Conservation (phyloP, 2,797 vertebrate species). For the Spatula versicolor region DNA sequence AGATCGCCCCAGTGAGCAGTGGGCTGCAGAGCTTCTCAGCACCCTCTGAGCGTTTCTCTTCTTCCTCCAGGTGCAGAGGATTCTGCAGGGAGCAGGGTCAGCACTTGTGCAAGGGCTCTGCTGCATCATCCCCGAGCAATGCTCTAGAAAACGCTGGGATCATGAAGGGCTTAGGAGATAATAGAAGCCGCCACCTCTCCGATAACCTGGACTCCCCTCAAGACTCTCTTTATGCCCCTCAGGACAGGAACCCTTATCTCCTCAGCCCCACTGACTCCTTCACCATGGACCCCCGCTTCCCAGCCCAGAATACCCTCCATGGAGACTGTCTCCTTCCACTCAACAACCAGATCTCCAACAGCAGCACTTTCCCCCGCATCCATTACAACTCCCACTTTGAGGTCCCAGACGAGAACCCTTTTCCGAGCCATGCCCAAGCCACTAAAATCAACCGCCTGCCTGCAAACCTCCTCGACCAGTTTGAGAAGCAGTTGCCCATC, state of each 20-base stretch:
- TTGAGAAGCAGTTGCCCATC: slow-evolving; percentile 94
- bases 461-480: slow-evolving; percentile 93
- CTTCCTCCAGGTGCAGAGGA: slow-evolving; percentile 62
- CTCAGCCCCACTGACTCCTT: slow-evolving; percentile 91
- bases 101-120: slow-evolving; percentile 36
- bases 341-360: slow-evolving; percentile 95
- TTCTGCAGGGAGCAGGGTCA: not conserved
- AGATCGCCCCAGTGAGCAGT: not conserved
- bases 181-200: slow-evolving; percentile 91
- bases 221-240: slow-evolving; percentile 87
- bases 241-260: slow-evolving; percentile 91
- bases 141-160: slow-evolving; percentile 79
- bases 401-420: slow-evolving; percentile 89
- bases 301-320: slow-evolving; percentile 83
- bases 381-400: slow-evolving; percentile 98
- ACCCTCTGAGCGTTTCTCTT: slow-evolving; percentile 12
- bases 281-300: slow-evolving; percentile 87
- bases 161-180: slow-evolving; percentile 98
- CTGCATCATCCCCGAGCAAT: slow-evolving; percentile 68
- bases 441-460: slow-evolving; percentile 94
- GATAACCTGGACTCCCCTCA: slow-evolving; percentile 91
- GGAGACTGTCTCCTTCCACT: slow-evolving; percentile 92
- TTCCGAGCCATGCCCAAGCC: slow-evolving; percentile 94
- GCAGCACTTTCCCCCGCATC: slow-evolving; percentile 96
- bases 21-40: not conserved